Conservation (phyloP, 2,888 invertebrate genomes). For the Leucophora obtusa region DNA sequence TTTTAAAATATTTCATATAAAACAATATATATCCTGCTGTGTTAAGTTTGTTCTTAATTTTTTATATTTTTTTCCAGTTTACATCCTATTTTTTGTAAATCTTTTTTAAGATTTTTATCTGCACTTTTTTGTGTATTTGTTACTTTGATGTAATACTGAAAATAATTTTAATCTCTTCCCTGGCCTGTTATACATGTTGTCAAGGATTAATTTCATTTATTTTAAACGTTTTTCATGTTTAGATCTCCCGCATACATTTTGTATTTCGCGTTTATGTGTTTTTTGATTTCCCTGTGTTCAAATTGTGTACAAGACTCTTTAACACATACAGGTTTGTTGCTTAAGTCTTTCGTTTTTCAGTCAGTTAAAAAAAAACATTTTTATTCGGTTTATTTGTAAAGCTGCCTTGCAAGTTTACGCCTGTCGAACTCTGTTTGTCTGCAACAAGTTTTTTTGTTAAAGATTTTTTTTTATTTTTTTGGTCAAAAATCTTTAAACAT, state of each 20-base stretch:
- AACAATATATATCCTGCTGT: conserved; percentile 52
- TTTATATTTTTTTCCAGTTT: conserved; percentile 28
- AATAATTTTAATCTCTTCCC: conserved; percentile 62
- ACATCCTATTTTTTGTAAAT: conserved; percentile 45
- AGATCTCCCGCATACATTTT: conserved; percentile 74
- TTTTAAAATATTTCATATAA: conserved; percentile 14
- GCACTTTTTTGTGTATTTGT: conserved; percentile 24
- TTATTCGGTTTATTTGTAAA: conserved; percentile 58
- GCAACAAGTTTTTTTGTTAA: conserved; percentile 69
- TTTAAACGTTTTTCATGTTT: conserved; percentile 67
- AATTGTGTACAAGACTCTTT: conserved; percentile 37
- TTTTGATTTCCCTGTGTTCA: not conserved
- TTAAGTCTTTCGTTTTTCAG: conserved; percentile 58
- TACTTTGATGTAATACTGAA: conserved; percentile 59
- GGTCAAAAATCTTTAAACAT: conserved; percentile 44
- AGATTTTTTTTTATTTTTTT: conserved; percentile 62
- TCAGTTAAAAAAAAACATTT: conserved; percentile 43
- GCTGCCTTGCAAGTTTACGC: conserved; percentile 70
- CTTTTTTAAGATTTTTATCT: conserved; percentile 50
- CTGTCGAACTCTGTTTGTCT: conserved; percentile 68
- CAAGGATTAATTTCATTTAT: conserved; percentile 78
- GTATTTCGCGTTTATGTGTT: conserved; percentile 18
- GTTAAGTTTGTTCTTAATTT: conserved; percentile 44
- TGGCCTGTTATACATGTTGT: conserved; percentile 68
- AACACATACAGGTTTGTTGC: conserved; percentile 60